Evolutionary conservation across 92 coral and sea anemone genomes (phyloP).

Genomic region (Epizoanthus stellaris): DNA sequence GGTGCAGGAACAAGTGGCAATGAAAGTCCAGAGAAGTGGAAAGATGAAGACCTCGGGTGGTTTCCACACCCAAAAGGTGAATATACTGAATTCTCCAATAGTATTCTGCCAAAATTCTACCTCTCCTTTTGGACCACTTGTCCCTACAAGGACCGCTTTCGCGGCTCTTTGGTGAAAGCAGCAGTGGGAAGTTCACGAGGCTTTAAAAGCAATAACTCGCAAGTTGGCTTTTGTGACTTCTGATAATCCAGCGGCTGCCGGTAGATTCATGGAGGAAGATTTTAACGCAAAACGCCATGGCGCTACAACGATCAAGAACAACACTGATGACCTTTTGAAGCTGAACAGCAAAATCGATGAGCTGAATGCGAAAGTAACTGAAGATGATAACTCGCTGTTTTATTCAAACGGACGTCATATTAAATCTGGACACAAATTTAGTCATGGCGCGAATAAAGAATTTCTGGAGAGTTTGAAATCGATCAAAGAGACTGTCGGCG

Average conservation of each 20-base stretch:
- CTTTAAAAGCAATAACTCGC: conserved; percentile 46
- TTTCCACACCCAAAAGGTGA: conserved; percentile 10
- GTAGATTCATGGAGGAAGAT: conserved; percentile 54
- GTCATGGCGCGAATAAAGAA: conserved; percentile 50
- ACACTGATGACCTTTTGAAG: conserved; percentile 57
- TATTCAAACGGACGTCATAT: conserved; percentile 47
- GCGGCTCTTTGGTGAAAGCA: conserved; percentile 48
- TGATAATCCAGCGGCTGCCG: conserved; percentile 68
- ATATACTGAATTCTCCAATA: conserved; percentile 32
- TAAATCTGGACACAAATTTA: conserved; percentile 47
- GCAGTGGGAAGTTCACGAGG: conserved; percentile 52
- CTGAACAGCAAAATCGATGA: conserved; percentile 52
- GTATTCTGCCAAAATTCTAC: conserved; percentile 31
- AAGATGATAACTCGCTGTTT: conserved; percentile 57
- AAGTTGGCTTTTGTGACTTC: conserved; percentile 53
- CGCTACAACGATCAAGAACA: conserved; percentile 56
- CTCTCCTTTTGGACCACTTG: conserved; percentile 51
- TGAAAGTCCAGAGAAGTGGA: conserved; percentile 18
- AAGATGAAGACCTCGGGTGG: conserved; percentile 22
- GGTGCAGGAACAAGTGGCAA: background rate
- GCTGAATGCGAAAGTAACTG: conserved; percentile 54
- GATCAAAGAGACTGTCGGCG: conserved; percentile 53
- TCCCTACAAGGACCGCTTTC: conserved; percentile 57
- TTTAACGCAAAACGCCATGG: conserved; percentile 57
- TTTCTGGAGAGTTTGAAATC: conserved; percentile 51